These are phyloP conservation scores for Spheniscus mendiculus DNA, from an alignment of 2,113 vertebrate species.

Conservation along the genomic window DNA sequence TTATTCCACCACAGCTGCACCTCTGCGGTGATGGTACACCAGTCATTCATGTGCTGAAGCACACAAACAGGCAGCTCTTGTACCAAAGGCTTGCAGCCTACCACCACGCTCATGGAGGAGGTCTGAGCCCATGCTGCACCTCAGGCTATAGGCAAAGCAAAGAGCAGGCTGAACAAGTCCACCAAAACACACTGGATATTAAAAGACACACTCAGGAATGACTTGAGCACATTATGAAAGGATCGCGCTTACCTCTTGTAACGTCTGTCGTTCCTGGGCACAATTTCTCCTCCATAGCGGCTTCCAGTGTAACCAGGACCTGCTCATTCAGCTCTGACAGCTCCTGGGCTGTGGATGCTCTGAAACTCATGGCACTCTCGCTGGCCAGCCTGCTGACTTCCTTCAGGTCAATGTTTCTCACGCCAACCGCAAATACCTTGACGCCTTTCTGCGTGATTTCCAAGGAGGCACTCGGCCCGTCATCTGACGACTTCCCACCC, in stretches of 20 bases:
- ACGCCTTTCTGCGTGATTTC: constrained; percentile 79
- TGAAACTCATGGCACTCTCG: constrained; percentile 79
- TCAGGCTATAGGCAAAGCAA: neutral
- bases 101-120: neutral
- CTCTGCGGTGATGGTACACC: neutral
- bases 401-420: constrained; percentile 76
- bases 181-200: neutral
- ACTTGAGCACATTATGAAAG: neutral
- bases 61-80: neutral
- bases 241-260: constrained; percentile 70
- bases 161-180: neutral
- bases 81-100: neutral
- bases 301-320: constrained; percentile 84
- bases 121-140: neutral
- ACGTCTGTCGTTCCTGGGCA: constrained; percentile 67
- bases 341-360: constrained; percentile 75
- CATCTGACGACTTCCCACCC: constrained; percentile 84
- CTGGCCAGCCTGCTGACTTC: constrained; percentile 86
- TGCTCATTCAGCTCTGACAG: constrained; percentile 91
- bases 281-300: constrained; percentile 82
- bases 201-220: neutral
- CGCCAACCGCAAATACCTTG: constrained; percentile 87
- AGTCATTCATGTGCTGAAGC: neutral
- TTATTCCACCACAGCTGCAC: rapidly evolving
- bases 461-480: constrained; percentile 80